Evolutionary conservation across 1,140 invertebrate species (phyloP).

Genomic region (Charaxes varanes): DNA sequence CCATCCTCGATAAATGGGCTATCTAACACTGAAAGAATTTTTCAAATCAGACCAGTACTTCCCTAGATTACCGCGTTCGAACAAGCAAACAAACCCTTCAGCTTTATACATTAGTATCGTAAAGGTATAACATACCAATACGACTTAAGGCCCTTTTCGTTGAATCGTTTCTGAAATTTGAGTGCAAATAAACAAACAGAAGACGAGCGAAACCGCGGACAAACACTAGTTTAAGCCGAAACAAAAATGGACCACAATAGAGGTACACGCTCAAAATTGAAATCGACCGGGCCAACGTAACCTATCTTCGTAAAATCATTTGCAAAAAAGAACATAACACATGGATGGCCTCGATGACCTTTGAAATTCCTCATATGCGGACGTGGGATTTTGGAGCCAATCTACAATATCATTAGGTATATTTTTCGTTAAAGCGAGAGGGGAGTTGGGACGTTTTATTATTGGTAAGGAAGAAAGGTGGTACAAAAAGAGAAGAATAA

Average conservation of each 20-base stretch:
- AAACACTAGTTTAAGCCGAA: no score
- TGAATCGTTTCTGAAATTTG: no score
- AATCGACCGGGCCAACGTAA: slow-evolving; percentile 25
- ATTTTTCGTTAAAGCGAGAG: background rate
- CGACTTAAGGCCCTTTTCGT: no score
- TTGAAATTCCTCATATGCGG: slow-evolving; percentile 42
- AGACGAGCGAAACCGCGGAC: no score
- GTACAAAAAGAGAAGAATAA: slow-evolving; percentile 52
- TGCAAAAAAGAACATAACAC: slow-evolving; percentile 57
- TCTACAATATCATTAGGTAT: background rate
- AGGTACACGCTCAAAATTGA: slow-evolving; percentile 13
- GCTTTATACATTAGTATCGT: no score
- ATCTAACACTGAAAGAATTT: no score
- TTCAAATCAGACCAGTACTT: no score
- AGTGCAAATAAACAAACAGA: no score
- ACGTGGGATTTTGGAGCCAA: slow-evolving; percentile 6
- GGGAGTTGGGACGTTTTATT: slow-evolving; percentile 27
- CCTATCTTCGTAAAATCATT: slow-evolving; percentile 49
- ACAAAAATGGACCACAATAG: slow-evolving; percentile 22
- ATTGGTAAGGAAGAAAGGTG: slow-evolving; percentile 45
- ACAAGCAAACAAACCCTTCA: no score
- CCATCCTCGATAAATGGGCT: no score
- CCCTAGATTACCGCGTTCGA: no score
- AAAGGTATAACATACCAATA: no score
- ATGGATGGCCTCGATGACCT: slow-evolving; percentile 55